A percentile compares a stretch with the other conserved stretches of the same genome.
These are phyloP conservation scores for Coremacera marginata DNA, from an alignment of 2,888 invertebrate genomes.

Conservation along the genomic window DNA sequence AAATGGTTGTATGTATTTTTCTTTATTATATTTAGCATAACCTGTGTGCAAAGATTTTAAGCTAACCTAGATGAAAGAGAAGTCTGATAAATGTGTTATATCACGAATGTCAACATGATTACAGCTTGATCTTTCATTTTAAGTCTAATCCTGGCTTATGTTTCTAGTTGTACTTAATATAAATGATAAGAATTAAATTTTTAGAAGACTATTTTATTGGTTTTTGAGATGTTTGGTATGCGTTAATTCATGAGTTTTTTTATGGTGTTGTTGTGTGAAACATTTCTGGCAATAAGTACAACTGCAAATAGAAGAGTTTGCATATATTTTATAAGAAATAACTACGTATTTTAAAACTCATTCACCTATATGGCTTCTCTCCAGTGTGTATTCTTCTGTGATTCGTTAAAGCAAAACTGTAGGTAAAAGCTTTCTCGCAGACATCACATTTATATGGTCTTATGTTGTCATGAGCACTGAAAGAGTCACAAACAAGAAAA, in stretches of 20 bases:
- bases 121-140: too few relatives aligned
- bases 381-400: constrained; percentile 30
- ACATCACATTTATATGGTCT: constrained; percentile 28
- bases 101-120: too few relatives aligned
- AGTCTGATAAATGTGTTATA: too few relatives aligned
- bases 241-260: constrained; percentile 22
- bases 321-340: not conserved
- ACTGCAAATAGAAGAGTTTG: not conserved
- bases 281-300: constrained; percentile 24
- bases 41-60: too few relatives aligned
- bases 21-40: too few relatives aligned
- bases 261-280: constrained; percentile 17
- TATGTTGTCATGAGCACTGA: constrained; percentile 20
- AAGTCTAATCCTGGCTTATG: too few relatives aligned
- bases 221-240: constrained; percentile 6
- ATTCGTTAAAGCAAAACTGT: constrained; percentile 18
- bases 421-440: constrained; percentile 23
- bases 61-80: too few relatives aligned
- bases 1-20: too few relatives aligned
- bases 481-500: not conserved
- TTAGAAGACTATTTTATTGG: not conserved
- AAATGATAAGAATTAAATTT: not conserved
- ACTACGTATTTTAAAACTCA: not conserved
- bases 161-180: not conserved
- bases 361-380: constrained; percentile 22